Evolutionary conservation across 2,797 vertebrate species (phyloP), one percentile per base, ranked within the genome.

Genomic region (Microtus agrestis): DNA sequence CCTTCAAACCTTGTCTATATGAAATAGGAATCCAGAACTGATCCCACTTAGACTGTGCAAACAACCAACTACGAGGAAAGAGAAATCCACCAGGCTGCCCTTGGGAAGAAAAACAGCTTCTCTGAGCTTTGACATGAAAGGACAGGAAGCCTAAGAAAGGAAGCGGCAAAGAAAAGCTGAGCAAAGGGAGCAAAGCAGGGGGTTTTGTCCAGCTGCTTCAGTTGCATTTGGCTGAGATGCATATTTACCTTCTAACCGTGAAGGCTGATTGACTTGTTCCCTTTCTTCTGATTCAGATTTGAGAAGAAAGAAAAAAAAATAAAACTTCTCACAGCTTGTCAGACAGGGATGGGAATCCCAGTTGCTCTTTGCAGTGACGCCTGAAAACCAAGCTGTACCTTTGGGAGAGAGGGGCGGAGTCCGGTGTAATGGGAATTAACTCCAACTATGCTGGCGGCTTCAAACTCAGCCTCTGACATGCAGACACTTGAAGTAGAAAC

Each of bases 221-320:
- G 95, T 85, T 97, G 61, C 87, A 91, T 97, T 96, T 97, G 93
- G 89, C 86, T 94, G 96, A 87, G 91, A 92, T 97, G 86, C 91
- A 95, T 97, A 97, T 97, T 98, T 97, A 97, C 97, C 97, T 97
- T 96, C 93, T 92, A 94, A 96, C 92, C 91, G 97, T 3, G 91
- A 96, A 97, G 87, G 81, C 90, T 96, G 97, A 94, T 61, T 96
- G 96, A 95, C 96, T 97, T 94, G 87, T 93, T 94, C 81, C 87
- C 92, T 97, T 76, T 96, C 91, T 94, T 89, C 96, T 2, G 87
- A 93, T 71, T 97, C 89, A 93, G 88, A 87, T 93, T 78, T 89
- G 95, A 97, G 94, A 94, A 84, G 61, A 84, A 59, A 46, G 29
- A 63, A 40, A 27, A 43, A 73, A 74, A 74, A 31, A 51, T 94